Conservation (phyloP, 1,140 invertebrate genomes). For the Halesus radiatus region DNA sequence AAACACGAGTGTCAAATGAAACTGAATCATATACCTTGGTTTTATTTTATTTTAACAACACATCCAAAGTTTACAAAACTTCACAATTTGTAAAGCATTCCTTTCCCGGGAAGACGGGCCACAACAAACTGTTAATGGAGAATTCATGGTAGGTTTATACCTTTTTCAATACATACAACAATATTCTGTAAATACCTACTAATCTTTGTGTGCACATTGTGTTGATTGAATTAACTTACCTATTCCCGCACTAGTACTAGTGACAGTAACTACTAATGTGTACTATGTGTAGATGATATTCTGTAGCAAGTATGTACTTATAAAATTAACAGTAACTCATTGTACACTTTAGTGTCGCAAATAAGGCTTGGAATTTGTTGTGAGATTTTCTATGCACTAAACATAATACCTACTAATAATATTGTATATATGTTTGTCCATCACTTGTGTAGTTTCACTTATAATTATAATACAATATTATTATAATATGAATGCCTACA, state of each 20-base stretch:
- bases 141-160: constrained; percentile 25
- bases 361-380: constrained; percentile 54
- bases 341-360: neutral
- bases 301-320: no score
- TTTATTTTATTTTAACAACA: constrained; percentile 39
- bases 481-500: no score
- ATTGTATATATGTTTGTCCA: no score
- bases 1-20: constrained; percentile 56
- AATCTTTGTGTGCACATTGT: constrained; percentile 16
- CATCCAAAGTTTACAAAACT: constrained; percentile 10
- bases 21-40: constrained; percentile 50
- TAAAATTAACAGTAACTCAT: no score
- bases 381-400: constrained; percentile 51
- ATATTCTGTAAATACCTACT: no score
- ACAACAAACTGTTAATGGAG: constrained; percentile 11
- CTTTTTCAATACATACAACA: neutral
- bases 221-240: no score
- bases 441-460: no score
- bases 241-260: neutral
- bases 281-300: constrained; percentile 11
- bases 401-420: constrained; percentile 15
- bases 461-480: no score
- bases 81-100: neutral
- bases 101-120: neutral
- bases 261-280: constrained; percentile 21